These are phyloP conservation scores for Papilio aristodemus DNA, from an alignment of 1,140 invertebrate genomes.

Conservation along the genomic window DNA sequence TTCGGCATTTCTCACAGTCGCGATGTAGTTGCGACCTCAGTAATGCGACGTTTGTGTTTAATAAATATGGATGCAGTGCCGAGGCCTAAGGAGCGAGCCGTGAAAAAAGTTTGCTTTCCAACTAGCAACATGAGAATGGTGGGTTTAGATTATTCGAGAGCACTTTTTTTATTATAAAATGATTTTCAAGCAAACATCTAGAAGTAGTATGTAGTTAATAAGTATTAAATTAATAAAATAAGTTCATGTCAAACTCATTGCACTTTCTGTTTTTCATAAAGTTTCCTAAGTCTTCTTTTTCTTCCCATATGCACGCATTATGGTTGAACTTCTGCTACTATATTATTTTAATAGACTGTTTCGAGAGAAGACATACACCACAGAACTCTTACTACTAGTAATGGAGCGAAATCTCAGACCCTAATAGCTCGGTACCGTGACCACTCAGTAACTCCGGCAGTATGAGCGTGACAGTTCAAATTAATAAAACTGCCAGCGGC, in stretches of 20 bases:
- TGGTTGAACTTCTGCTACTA: no score
- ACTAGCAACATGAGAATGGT: slow-evolving; percentile 13
- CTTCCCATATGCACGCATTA: no score
- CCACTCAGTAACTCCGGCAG: background rate
- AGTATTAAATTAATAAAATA: no score
- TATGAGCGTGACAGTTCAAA: background rate
- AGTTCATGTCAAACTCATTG: no score
- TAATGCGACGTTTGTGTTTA: slow-evolving; percentile 15
- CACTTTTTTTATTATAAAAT: background rate
- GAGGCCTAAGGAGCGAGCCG: background rate
- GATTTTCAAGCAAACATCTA: no score
- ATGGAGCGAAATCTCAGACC: background rate
- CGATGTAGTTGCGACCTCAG: slow-evolving; percentile 6
- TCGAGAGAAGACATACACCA: no score
- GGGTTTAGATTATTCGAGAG: background rate
- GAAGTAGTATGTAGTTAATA: no score
- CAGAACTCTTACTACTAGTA: background rate
- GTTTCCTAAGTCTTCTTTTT: background rate
- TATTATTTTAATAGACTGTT: no score
- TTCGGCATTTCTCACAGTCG: background rate
- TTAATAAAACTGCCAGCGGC: slow-evolving; percentile 18
- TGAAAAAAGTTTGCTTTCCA: slow-evolving; percentile 26
- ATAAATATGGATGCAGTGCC: slow-evolving; percentile 30
- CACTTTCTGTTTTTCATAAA: background rate
- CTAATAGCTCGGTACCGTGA: background rate